phyloP scores from a whole-genome alignment of 2,113 vertebrate genomes.

The Ammodytes dubius region DNA sequence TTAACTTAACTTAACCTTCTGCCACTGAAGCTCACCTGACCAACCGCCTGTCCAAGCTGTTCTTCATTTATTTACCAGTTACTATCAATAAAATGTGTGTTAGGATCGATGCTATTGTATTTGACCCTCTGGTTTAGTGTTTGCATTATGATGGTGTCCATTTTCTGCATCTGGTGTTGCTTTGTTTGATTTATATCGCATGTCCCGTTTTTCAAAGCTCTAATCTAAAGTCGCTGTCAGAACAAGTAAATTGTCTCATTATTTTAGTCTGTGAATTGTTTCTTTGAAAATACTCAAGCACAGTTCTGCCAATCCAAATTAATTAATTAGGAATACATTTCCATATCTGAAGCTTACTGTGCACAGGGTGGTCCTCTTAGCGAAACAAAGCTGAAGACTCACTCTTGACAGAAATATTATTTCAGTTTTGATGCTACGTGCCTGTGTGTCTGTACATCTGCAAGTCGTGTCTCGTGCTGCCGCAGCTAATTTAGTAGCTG shows the following conservation, averaged over 20 bases:
- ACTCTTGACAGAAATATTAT: constrained; percentile 46
- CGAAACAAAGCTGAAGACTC: constrained; percentile 2
- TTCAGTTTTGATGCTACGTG: constrained; percentile 43
- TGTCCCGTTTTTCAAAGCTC: neutral
- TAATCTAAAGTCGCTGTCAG: neutral
- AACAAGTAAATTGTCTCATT: neutral
- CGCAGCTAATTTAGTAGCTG: constrained; percentile 36
- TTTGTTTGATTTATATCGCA: neutral
- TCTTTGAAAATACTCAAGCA: constrained; percentile 5
- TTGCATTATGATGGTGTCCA: neutral
- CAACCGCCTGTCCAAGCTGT: neutral
- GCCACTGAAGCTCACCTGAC: neutral
- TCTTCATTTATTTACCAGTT: neutral
- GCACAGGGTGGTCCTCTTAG: constrained; percentile 35
- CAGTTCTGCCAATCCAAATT: neutral
- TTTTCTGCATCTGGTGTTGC: neutral
- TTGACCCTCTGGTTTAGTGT: neutral
- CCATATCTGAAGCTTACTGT: neutral
- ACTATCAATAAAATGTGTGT: too few relatives aligned
- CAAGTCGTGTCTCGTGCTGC: constrained; percentile 12
- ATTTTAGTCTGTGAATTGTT: neutral
- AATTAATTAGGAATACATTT: constrained; percentile 13
- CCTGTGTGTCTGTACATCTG: constrained; percentile 15
- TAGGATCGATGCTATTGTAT: neutral
- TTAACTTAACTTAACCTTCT: constrained; percentile 1